Conservation (phyloP, 2,888 invertebrate species). For the Netelia fuscicornis region DNA sequence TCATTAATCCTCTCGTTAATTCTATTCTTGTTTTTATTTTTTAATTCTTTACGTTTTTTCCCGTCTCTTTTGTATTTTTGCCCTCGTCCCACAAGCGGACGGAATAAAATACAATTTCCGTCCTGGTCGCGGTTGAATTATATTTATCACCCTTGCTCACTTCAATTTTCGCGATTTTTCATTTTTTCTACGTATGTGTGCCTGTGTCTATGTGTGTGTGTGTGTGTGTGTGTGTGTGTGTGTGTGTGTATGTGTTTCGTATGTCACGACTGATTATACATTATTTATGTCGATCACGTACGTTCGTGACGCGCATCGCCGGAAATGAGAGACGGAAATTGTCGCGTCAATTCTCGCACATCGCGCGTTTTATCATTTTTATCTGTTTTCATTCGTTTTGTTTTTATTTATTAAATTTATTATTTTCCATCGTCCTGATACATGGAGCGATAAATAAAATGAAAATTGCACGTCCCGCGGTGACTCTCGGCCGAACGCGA, state of each 20-base stretch:
- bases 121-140: slow-evolving; percentile 31
- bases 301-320: slow-evolving; percentile 23
- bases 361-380: slow-evolving; percentile 1
- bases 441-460: not conserved
- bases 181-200: slow-evolving; percentile 10
- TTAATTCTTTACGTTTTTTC: not conserved
- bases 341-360: slow-evolving; percentile 34
- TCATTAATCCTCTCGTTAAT: slow-evolving; percentile 3
- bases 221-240: no score
- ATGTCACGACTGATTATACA: slow-evolving; percentile 52
- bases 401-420: slow-evolving; percentile 7
- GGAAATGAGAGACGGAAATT: slow-evolving; percentile 46
- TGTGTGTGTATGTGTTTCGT: no score
- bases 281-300: slow-evolving; percentile 55
- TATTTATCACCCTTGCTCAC: slow-evolving; percentile 48
- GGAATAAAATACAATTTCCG: slow-evolving; percentile 45
- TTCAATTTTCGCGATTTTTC: slow-evolving; percentile 27
- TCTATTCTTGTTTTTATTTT: slow-evolving; percentile 7
- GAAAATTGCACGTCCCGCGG: slow-evolving; percentile 27
- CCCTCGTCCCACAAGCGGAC: slow-evolving; percentile 4
- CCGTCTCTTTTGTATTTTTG: not conserved
- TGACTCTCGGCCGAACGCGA: slow-evolving; percentile 46
- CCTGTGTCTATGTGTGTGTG: no score
- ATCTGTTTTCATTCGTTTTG: slow-evolving; percentile 7
- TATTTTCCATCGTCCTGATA: not conserved